phyloP scores from a whole-genome alignment of 2,113 vertebrate genomes.

The Scomber scombrus region DNA sequence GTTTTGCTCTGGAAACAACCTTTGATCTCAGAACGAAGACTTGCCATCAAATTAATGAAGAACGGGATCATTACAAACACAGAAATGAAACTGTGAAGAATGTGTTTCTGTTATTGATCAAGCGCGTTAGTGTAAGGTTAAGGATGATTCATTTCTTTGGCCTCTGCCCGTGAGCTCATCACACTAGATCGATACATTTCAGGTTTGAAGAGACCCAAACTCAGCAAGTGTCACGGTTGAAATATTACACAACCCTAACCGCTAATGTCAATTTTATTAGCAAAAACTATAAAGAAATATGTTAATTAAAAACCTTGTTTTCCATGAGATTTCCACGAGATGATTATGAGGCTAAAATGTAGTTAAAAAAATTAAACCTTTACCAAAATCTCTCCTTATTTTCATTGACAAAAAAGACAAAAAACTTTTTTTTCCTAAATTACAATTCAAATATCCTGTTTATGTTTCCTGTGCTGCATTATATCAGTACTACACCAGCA shows the following conservation, averaged over 20 bases:
- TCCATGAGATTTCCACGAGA: too few relatives aligned
- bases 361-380: too few relatives aligned
- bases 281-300: too few relatives aligned
- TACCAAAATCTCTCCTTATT: too few relatives aligned
- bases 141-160: slow-evolving; percentile 58
- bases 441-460: too few relatives aligned
- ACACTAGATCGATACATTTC: slow-evolving; percentile 28
- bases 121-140: slow-evolving; percentile 28
- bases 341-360: too few relatives aligned
- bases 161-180: slow-evolving; percentile 24
- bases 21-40: slow-evolving; percentile 64
- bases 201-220: slow-evolving; percentile 27
- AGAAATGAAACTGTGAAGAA: slow-evolving; percentile 30
- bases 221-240: neutral
- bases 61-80: slow-evolving; percentile 47
- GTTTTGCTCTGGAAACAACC: slow-evolving; percentile 72
- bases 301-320: too few relatives aligned
- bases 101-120: slow-evolving; percentile 56
- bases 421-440: too few relatives aligned
- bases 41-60: slow-evolving; percentile 60
- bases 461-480: too few relatives aligned
- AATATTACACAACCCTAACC: slow-evolving; percentile 23
- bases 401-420: too few relatives aligned
- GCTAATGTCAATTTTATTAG: too few relatives aligned
- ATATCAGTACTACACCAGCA: too few relatives aligned